Conservation (phyloP, 2,888 invertebrate genomes). For the Coremacera marginata region DNA sequence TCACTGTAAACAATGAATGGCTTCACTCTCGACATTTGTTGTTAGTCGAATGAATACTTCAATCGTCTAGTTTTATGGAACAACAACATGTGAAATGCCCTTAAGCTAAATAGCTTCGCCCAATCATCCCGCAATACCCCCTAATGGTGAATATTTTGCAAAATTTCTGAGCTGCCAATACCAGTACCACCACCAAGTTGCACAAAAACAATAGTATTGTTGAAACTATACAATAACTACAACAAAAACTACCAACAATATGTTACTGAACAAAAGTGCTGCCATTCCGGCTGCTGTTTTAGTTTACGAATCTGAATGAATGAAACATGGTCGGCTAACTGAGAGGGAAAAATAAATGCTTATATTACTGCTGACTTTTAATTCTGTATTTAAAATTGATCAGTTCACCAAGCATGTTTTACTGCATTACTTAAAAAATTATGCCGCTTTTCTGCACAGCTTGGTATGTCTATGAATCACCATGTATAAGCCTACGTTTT, state of each 20-base stretch:
- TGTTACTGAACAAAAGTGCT: constrained; percentile 30
- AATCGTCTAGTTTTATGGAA: neutral
- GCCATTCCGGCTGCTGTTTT: constrained; percentile 15
- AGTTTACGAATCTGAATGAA: neutral
- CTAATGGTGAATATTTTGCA: constrained; percentile 15
- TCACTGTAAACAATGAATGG: constrained; percentile 2
- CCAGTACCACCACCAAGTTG: neutral
- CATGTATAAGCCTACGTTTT: constrained; percentile 26
- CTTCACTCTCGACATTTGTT: neutral
- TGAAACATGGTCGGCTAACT: neutral
- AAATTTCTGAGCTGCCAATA: neutral
- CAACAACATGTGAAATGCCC: neutral
- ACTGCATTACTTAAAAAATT: neutral
- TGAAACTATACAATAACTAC: neutral
- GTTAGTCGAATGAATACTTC: neutral
- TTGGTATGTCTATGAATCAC: neutral
- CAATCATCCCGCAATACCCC: neutral
- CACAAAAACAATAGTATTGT: neutral
- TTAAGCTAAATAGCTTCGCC: neutral
- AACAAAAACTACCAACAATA: neutral
- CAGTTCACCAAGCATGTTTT: neutral
- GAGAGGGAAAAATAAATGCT: neutral
- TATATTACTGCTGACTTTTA: neutral
- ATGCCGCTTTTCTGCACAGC: neutral
- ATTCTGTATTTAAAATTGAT: neutral